A percentile compares a stretch with the other conserved stretches of the same genome.
Evolutionary conservation across 1,140 invertebrate species (phyloP).

Genomic region (Formica exsecta): DNA sequence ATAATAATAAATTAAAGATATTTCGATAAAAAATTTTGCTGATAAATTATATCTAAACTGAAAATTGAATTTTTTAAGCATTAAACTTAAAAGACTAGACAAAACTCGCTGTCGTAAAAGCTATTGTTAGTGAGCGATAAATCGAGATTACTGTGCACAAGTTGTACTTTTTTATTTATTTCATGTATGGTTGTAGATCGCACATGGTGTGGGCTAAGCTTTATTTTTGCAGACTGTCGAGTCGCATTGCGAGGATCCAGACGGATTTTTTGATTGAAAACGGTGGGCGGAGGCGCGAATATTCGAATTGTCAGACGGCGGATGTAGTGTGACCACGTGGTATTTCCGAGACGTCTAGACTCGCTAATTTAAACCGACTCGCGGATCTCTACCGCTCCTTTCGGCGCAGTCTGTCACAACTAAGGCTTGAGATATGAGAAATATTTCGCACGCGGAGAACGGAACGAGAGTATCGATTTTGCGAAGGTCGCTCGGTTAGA

Average conservation of each 20-base stretch:
- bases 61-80: background rate
- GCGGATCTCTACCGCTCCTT: slow-evolving; percentile 70
- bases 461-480: slow-evolving; percentile 24
- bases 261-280: slow-evolving; percentile 5
- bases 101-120: background rate
- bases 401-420: slow-evolving; percentile 74
- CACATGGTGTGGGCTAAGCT: background rate
- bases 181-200: slow-evolving; percentile 2
- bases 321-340: slow-evolving; percentile 71
- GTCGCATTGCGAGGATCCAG: background rate
- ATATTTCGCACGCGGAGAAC: slow-evolving; percentile 55
- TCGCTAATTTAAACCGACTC: slow-evolving; percentile 82
- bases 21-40: background rate
- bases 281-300: slow-evolving; percentile 62
- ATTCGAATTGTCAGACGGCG: slow-evolving; percentile 61
- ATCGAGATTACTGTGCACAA: background rate
- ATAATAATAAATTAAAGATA: background rate
- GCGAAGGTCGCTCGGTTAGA: slow-evolving; percentile 36
- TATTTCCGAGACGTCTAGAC: slow-evolving; percentile 80
- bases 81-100: background rate
- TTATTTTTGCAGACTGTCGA: slow-evolving; percentile 23
- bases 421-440: slow-evolving; percentile 77
- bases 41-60: background rate
- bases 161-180: slow-evolving; percentile 21
- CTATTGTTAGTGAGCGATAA: background rate